Conservation (phyloP, 2,113 vertebrate species). For the Motacilla tschutschensis region DNA sequence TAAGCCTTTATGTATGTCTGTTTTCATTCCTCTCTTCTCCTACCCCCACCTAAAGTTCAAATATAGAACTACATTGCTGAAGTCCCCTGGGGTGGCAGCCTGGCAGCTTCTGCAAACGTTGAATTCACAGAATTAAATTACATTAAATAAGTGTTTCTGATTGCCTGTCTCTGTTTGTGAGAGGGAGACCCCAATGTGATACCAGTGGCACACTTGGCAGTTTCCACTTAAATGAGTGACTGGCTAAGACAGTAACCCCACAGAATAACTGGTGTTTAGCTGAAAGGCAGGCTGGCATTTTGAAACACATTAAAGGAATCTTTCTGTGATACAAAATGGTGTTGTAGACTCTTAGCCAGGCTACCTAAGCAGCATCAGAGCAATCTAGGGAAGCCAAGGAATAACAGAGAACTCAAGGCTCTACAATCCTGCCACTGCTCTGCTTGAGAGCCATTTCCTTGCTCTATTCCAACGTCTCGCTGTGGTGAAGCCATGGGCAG, state of each 20-base stretch:
- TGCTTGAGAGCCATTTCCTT: slow-evolving; percentile 27
- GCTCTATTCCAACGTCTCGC: background rate
- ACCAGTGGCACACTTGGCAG: background rate
- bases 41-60: background rate
- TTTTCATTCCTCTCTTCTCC: background rate
- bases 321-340: background rate
- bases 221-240: background rate
- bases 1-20: background rate
- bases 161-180: background rate
- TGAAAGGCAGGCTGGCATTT: background rate
- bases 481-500: slow-evolving; percentile 14
- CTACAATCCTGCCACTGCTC: background rate
- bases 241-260: background rate
- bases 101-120: background rate
- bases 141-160: background rate
- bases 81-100: background rate
- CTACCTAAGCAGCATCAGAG: background rate
- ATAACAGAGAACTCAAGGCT: background rate
- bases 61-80: background rate
- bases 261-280: background rate
- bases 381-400: background rate
- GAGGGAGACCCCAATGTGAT: background rate
- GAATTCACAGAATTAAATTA: background rate
- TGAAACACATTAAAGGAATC: background rate
- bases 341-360: background rate